Base-by-base conservation (phyloP, 1,140 invertebrate species). In the Hycleus phaleratus region DNA sequence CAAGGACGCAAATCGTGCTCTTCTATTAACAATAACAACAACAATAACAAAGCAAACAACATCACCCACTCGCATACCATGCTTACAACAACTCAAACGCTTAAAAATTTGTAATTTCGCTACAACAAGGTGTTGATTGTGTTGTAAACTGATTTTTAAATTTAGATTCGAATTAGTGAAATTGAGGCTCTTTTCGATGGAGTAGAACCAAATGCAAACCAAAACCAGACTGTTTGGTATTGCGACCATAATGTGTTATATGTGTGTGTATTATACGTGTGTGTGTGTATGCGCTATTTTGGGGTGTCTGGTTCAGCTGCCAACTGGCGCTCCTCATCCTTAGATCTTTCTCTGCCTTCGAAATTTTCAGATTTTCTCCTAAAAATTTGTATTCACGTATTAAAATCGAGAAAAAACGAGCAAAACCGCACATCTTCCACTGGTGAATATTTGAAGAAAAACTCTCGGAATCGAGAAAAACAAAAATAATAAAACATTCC, bases 151-250 rank as follows among this genome's bases (percentile, higher is more conserved):
- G 7, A 32, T 4, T 32, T 32, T 32, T 32, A 32, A 32, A 32
- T 32, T 32, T 32, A 32, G 32, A 32, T 32, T 32, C 4, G 7
- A 32, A 32, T 7, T 32, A 32, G 32, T 7, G 32, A 32, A 7
- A 32, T 32, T 4, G 32, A 32, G 32, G 32, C 32, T 32, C 32
- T 32, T 32, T 32, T 32, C 32, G 32, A 32, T 32, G 32, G 32
- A 32, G 32, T 1, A 32, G 32, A 32, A 32, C 32, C 32, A 32
- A 32, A 32, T 32, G 32, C 32, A 32, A 32, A 32, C 32, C 32
- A 32, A 50, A 49, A 61, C 64, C 62, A 68, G 66, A 70, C 68
- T 70, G 68, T 70, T 70, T 68, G 66, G 66, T 68, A 68, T 68
- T 68, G 68, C 68, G 63, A 65, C 66, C 63, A 58, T 53, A 53